Percentiles rank a stretch among this genome's conserved stretches.
Conservation (phyloP, 2,797 vertebrate species). For the Cynopterus sphinx region DNA sequence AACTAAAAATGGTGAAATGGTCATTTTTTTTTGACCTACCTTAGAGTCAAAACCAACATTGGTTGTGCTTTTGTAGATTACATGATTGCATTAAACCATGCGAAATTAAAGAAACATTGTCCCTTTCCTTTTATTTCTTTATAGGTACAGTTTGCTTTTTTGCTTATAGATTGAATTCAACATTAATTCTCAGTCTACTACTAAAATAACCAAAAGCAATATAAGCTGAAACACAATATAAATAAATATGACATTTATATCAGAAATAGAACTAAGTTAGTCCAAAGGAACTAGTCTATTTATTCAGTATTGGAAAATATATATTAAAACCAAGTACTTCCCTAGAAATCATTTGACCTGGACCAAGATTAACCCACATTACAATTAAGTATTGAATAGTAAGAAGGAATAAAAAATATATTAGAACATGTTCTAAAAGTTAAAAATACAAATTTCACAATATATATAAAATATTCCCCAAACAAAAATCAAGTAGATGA, state of each 20-base stretch:
- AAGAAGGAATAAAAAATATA: neutral
- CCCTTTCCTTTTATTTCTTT: neutral
- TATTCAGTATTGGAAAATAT: neutral
- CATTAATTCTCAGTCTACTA: conserved; percentile 52
- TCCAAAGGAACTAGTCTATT: conserved; percentile 44
- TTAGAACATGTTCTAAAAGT: conserved; percentile 40
- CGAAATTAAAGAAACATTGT: conserved; percentile 24
- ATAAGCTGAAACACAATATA: conserved; percentile 21
- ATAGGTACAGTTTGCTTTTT: neutral
- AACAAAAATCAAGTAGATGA: conserved; percentile 49
- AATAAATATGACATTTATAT: conserved; percentile 56
- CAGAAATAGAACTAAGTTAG: conserved; percentile 24
- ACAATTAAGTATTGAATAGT: neutral
- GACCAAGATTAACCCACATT: neutral
- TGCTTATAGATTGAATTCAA: conserved; percentile 48
- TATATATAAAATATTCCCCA: conserved; percentile 25
- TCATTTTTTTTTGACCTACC: conserved; percentile 14
- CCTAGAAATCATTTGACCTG: neutral
- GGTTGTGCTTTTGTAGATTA: neutral
- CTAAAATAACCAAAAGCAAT: conserved; percentile 57
- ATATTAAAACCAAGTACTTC: conserved; percentile 14
- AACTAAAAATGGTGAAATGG: neutral
- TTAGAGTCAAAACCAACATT: neutral
- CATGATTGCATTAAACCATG: conserved; percentile 9
- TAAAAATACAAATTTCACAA: conserved; percentile 41